Base-by-base conservation (phyloP, 2,797 vertebrate genomes). In the Etheostoma perlongum region DNA sequence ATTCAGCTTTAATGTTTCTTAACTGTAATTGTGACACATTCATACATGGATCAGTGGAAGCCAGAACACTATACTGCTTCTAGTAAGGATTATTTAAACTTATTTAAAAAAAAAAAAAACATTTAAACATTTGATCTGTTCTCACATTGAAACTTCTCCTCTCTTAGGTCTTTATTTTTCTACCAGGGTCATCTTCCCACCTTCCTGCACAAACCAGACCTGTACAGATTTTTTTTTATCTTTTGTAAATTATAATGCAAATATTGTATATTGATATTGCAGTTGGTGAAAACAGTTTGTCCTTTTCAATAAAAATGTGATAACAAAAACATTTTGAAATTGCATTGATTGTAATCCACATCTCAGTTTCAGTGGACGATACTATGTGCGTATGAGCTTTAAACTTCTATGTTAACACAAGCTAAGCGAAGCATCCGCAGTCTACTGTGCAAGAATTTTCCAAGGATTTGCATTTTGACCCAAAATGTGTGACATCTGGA, bases 151-250 rank as follows among this genome's bases (percentile, higher is more conserved):
- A 52, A 69, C 36, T 60, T 77, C 76, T 87, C 76, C 88, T 76
- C 82, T 85, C 79, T 84, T 89, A 82, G 84, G 46, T 94, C 91
- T 93, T 94, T 95, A 95, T 96, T 97, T 97, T 92, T 97, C 94
- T 96, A 97, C 94, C 95, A 84, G 93, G 88, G 96, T 98, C 36
- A 40, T 40, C 96, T 96, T 97, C 96, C 96, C 95, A 92, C 65
- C 93, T 94, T 96, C 95, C 95, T 96, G 95, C 96, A 96, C 95
- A 96, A 96, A 95, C 95, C 94, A 95, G 95, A 95, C 95, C 94
- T 96, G 96, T 97, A 97, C 95, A 97, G 95, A 95, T 95, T 96
- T 96, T 96, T 90, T 88, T 80, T 67, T 14, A 84, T 86, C 57
- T 90, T 92, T 92, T 92, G 92, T 92, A 91, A 94, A 91, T 90